phyloP scores from a whole-genome alignment of 1,140 invertebrate species.

The Drosophila kanapiae region DNA sequence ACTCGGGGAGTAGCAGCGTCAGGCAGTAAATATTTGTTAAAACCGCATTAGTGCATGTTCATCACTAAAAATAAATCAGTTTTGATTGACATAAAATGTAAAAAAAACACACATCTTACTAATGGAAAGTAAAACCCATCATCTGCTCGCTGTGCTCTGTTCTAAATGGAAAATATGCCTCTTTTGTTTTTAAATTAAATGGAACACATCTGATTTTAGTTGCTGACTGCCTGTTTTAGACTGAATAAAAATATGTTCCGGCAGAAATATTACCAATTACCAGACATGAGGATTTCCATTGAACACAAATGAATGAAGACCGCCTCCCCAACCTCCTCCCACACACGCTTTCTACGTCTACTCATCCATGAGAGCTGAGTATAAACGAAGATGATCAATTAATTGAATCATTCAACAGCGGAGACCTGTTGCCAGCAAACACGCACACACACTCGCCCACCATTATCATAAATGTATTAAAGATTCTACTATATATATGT shows the following conservation, averaged over 20 bases:
- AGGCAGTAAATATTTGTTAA: constrained; percentile 43
- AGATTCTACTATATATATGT: constrained; percentile 22
- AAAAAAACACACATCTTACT: constrained; percentile 9
- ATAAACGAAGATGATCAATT: constrained; percentile 78
- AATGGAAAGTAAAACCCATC: constrained; percentile 15
- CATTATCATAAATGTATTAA: constrained; percentile 24
- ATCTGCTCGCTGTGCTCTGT: constrained; percentile 4
- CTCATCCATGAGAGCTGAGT: constrained; percentile 72
- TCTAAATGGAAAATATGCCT: neutral
- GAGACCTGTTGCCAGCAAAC: constrained; percentile 76
- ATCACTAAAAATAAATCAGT: constrained; percentile 47
- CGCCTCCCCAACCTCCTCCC: constrained; percentile 13
- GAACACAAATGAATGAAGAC: constrained; percentile 53
- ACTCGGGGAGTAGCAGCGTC: neutral
- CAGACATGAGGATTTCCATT: constrained; percentile 39
- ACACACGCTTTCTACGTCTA: constrained; percentile 43
- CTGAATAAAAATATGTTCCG: constrained; percentile 23
- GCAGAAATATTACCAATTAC: constrained; percentile 34
- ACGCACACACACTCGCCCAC: constrained; percentile 4
- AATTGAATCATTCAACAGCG: constrained; percentile 79
- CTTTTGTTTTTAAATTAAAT: constrained; percentile 4
- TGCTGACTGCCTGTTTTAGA: neutral
- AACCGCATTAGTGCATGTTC: constrained; percentile 47
- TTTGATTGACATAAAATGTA: constrained; percentile 42
- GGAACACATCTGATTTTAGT: neutral